Conservation (phyloP, 2,888 invertebrate genomes). For the Drosophila kuntzei region DNA sequence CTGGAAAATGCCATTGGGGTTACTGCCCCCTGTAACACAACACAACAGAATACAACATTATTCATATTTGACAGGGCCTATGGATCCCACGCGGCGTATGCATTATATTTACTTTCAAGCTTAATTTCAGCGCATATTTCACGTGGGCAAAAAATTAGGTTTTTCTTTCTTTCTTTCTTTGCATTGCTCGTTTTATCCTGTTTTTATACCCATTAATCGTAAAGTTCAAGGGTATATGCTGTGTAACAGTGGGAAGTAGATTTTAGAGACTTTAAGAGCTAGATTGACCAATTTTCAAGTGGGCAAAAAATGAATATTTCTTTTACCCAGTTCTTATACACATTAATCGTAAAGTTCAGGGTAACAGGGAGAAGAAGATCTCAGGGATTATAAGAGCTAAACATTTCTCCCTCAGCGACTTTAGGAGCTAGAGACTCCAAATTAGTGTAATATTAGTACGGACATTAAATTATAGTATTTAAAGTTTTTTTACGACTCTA, state of each 20-base stretch:
- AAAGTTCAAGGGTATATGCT: not conserved
- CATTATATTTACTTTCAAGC: slow-evolving; percentile 74
- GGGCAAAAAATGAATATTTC: too few species aligned
- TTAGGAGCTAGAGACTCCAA: not conserved
- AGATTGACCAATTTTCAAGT: not conserved
- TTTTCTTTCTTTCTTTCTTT: slow-evolving; percentile 23
- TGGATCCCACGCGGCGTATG: slow-evolving; percentile 68
- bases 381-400: not conserved
- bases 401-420: not conserved
- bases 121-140: slow-evolving; percentile 70
- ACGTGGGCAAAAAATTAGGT: slow-evolving; percentile 32
- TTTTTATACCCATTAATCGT: slow-evolving; percentile 2
- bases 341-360: not conserved
- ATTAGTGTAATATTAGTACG: not conserved
- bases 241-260: too few species aligned
- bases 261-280: not conserved
- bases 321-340: slow-evolving; percentile 1
- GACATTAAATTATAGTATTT: too few species aligned
- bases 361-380: not conserved
- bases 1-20: slow-evolving; percentile 26
- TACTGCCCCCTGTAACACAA: slow-evolving; percentile 24
- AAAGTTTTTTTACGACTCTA: too few species aligned
- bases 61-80: slow-evolving; percentile 74
- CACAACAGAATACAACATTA: slow-evolving; percentile 44
- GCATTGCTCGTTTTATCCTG: not conserved